Evolutionary conservation across 2,888 invertebrate species (phyloP).

Genomic region (Strigamia crassipes): DNA sequence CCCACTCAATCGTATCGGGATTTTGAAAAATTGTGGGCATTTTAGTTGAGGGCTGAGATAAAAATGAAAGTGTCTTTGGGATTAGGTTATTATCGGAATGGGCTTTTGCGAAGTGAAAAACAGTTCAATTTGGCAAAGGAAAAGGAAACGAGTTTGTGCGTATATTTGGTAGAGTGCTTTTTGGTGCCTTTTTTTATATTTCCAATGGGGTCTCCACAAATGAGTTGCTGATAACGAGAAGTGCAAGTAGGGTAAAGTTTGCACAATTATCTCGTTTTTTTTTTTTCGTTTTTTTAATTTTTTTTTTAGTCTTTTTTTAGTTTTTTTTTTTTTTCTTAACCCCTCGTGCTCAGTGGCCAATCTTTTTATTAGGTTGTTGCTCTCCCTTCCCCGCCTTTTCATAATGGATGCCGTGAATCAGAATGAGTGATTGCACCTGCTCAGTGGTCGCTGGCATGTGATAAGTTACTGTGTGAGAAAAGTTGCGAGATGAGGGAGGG

Average conservation of each 20-base stretch:
- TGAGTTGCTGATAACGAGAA: not conserved
- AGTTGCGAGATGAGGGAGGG: not conserved
- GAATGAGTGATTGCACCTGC: conserved; percentile 10
- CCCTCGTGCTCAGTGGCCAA: not conserved
- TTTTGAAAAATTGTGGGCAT: conserved; percentile 4
- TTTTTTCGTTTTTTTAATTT: not conserved
- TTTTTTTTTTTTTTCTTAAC: not conserved
- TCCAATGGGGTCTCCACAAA: not conserved
- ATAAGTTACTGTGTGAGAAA: not conserved
- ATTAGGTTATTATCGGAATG: conserved; percentile 10
- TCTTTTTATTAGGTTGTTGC: not conserved
- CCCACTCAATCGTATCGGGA: not conserved
- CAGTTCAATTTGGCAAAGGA: conserved; percentile 3
- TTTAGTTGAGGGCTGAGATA: conserved; percentile 6
- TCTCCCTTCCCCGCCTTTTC: not conserved
- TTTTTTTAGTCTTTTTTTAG: not conserved
- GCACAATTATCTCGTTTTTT: not conserved
- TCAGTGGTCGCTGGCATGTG: not conserved
- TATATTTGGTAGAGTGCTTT: conserved; percentile 10
- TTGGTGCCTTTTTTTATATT: conserved; percentile 3
- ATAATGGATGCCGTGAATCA: not conserved
- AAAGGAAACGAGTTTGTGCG: conserved; percentile 3
- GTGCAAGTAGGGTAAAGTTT: not conserved
- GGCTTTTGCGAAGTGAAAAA: conserved; percentile 3
- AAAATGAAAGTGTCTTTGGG: conserved; percentile 10